Conservation (phyloP, 2,888 invertebrate genomes). For the Microctonus hyperodae region DNA sequence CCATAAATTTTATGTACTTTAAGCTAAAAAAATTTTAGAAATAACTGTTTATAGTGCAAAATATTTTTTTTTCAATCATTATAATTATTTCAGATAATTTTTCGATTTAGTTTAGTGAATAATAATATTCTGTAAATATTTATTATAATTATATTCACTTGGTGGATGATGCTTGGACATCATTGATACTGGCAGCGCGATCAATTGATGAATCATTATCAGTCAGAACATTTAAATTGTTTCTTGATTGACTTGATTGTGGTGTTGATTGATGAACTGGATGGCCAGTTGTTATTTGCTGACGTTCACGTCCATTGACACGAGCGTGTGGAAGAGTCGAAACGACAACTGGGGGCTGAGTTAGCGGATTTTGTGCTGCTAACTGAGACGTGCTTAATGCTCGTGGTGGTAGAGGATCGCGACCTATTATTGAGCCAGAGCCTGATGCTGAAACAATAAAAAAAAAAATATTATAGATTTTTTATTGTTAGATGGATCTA, state of each 20-base stretch:
- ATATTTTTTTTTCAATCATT: no score
- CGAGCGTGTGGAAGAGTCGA: constrained; percentile 54
- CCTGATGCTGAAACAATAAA: constrained; percentile 71
- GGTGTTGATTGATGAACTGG: constrained; percentile 49
- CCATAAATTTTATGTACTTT: no score
- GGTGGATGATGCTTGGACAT: constrained; percentile 44
- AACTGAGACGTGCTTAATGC: constrained; percentile 61
- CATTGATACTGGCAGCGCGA: constrained; percentile 50
- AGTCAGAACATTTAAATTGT: constrained; percentile 26
- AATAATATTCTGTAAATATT: no score
- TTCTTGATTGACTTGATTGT: constrained; percentile 32
- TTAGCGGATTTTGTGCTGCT: constrained; percentile 46
- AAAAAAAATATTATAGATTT: neutral
- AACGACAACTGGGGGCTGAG: constrained; percentile 63
- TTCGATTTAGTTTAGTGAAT: no score
- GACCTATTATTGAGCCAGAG: constrained; percentile 72
- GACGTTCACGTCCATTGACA: constrained; percentile 43
- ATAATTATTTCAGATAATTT: no score
- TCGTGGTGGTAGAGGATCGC: constrained; percentile 66
- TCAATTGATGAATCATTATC: constrained; percentile 35
- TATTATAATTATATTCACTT: constrained; percentile 45
- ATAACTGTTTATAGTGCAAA: no score
- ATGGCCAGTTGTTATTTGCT: constrained; percentile 40
- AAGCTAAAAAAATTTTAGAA: no score
- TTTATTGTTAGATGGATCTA: no score